Percentiles rank a stretch among this genome's conserved stretches.
These are phyloP conservation scores for Yoshiicerus persimilis DNA, from an alignment of 1,140 invertebrate genomes.

Conservation along the genomic window DNA sequence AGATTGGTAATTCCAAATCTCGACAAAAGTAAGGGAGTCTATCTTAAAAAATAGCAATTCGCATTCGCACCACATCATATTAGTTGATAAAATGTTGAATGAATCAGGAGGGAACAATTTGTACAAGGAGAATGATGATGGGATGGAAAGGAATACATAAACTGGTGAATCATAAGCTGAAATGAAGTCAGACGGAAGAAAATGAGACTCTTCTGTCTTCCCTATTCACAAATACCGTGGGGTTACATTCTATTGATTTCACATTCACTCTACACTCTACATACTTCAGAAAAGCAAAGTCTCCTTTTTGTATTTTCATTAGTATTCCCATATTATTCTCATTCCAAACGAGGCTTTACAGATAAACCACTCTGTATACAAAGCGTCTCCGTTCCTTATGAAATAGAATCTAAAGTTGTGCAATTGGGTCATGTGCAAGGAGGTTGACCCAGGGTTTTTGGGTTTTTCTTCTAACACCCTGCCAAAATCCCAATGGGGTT, in stretches of 20 bases:
- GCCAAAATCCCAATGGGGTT: no score
- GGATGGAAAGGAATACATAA: not conserved
- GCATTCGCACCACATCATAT: not conserved
- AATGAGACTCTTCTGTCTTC: not conserved
- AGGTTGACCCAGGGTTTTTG: no score
- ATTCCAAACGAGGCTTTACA: no score
- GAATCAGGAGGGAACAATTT: conserved; percentile 7
- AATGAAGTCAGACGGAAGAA: not conserved
- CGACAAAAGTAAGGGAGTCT: not conserved
- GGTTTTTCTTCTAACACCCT: no score
- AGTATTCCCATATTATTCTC: no score
- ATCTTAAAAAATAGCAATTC: not conserved
- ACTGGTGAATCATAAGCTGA: not conserved
- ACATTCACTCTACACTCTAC: not conserved
- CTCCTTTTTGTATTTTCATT: not conserved
- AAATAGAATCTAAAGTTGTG: no score
- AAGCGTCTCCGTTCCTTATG: no score
- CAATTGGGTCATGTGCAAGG: no score
- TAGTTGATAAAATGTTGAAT: conserved; percentile 7
- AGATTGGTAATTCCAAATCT: not conserved
- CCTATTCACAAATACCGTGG: not conserved
- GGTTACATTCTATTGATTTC: not conserved
- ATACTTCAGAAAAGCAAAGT: not conserved
- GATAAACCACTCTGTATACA: no score
- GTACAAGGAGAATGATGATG: not conserved